These are phyloP conservation scores for Florisuga fusca DNA, from an alignment of 2,797 vertebrate species.

Conservation along the genomic window DNA sequence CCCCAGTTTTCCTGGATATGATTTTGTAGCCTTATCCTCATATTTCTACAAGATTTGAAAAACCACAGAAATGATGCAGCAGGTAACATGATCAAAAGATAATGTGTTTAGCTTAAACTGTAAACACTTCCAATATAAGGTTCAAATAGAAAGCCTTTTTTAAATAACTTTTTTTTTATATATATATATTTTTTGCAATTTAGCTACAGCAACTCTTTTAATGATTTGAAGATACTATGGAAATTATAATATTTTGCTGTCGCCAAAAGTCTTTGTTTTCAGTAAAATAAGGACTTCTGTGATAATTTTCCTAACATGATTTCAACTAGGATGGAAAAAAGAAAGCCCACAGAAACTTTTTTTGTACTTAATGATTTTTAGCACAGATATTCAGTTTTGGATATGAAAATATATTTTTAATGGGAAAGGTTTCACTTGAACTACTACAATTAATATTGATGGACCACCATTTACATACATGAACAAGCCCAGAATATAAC, in stretches of 20 bases:
- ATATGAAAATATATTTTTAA: background rate
- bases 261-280: background rate
- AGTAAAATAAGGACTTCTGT: background rate
- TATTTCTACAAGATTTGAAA: background rate
- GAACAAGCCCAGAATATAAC: background rate
- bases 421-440: background rate
- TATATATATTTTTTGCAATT: background rate
- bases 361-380: background rate
- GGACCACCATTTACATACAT: background rate
- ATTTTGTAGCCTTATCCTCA: background rate
- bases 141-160: background rate
- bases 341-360: background rate
- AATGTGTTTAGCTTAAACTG: background rate
- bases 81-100: background rate
- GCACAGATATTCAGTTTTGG: background rate
- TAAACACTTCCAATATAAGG: background rate
- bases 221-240: background rate
- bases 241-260: background rate
- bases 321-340: background rate
- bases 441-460: background rate
- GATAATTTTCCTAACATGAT: background rate
- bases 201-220: background rate
- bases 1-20: background rate
- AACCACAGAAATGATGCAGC: background rate
- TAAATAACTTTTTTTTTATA: background rate